These are phyloP conservation scores for Lacanobia oleracea DNA, from an alignment of 2,888 invertebrate genomes.

Conservation along the genomic window DNA sequence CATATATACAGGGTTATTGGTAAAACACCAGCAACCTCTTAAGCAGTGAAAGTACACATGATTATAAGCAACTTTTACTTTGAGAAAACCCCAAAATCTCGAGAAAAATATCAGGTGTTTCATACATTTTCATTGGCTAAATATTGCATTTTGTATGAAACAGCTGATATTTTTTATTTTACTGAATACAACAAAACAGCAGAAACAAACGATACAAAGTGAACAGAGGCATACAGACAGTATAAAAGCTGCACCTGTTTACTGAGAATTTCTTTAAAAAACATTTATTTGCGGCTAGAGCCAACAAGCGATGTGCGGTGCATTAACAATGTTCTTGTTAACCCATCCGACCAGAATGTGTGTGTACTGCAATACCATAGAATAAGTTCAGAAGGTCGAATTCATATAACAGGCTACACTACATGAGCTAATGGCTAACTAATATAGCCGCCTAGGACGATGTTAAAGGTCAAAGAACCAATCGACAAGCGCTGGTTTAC, in stretches of 20 bases:
- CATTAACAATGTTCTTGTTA: constrained; percentile 54
- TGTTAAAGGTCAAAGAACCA: no score
- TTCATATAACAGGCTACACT: neutral
- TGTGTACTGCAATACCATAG: constrained; percentile 2
- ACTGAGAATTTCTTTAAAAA: constrained; percentile 27
- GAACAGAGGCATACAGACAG: neutral
- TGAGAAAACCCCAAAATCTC: no score
- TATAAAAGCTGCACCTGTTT: constrained; percentile 25
- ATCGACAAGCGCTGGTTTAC: no score
- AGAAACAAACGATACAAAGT: neutral
- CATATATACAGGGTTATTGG: no score
- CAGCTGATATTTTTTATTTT: no score
- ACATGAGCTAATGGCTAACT: neutral
- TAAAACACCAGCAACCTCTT: no score
- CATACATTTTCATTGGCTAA: no score
- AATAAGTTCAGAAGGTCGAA: neutral
- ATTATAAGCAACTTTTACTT: no score
- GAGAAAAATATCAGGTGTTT: no score
- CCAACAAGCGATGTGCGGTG: constrained; percentile 35
- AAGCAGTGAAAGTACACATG: no score
- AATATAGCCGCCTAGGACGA: no score
- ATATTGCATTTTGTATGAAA: no score
- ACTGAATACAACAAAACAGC: neutral
- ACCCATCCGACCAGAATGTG: constrained; percentile 15
- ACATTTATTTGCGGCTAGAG: constrained; percentile 27